Conservation (phyloP, 1,140 invertebrate genomes). For the Drosophila biarmipes region DNA sequence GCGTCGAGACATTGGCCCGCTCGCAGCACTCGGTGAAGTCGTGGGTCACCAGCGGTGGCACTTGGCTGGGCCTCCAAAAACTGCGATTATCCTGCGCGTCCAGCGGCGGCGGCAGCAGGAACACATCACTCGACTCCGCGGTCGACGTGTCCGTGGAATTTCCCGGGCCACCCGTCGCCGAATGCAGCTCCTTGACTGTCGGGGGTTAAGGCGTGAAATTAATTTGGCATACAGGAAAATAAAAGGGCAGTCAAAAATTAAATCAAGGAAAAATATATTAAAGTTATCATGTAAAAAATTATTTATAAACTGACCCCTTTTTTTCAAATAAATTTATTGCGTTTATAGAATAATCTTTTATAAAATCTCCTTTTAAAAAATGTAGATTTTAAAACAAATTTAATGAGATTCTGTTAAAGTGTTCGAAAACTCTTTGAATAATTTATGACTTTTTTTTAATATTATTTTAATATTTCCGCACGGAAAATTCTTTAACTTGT, state of each 20-base stretch:
- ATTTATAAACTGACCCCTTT: no score
- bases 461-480: no score
- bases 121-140: conserved; percentile 85
- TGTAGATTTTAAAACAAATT: no score
- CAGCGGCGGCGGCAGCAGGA: conserved; percentile 81
- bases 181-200: conserved; percentile 66
- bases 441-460: no score
- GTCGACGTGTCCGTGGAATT: conserved; percentile 65
- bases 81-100: conserved; percentile 84
- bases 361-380: no score
- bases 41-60: conserved; percentile 85
- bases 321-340: no score
- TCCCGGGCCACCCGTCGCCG: conserved; percentile 80
- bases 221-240: background rate
- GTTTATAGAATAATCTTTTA: no score
- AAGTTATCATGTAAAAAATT: background rate
- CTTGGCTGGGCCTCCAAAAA: conserved; percentile 69
- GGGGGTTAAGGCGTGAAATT: conserved; percentile 12
- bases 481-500: no score
- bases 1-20: conserved; percentile 87
- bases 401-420: no score
- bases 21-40: conserved; percentile 92
- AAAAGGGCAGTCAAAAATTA: background rate
- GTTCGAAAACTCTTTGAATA: no score
- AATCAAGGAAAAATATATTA: background rate